phyloP scores from a whole-genome alignment of 2,888 invertebrate genomes.

The Choreutis nemorana region DNA sequence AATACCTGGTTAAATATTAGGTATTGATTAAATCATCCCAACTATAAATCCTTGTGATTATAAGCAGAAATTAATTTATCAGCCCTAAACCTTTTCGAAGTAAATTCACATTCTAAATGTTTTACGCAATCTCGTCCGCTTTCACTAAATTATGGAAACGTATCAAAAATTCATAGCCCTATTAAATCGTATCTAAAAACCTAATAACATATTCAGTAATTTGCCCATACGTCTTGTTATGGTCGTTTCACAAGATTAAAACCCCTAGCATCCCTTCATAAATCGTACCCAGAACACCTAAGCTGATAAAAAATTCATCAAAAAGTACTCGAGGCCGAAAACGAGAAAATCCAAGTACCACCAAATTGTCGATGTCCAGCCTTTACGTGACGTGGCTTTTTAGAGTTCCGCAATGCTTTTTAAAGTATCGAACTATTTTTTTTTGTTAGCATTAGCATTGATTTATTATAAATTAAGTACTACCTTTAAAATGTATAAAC shows the following conservation, averaged over 20 bases:
- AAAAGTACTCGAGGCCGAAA: conserved; percentile 25
- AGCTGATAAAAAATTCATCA: conserved; percentile 54
- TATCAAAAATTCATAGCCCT: conserved; percentile 45
- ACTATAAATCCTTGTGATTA: no score
- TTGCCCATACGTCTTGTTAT: conserved; percentile 62
- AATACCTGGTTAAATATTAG: no score
- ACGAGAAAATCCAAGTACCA: conserved; percentile 41
- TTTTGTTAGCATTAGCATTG: conserved; percentile 1
- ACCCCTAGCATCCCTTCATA: conserved; percentile 58
- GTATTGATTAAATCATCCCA: no score
- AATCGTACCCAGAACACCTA: conserved; percentile 46
- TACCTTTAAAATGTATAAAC: conserved; percentile 1
- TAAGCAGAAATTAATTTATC: no score
- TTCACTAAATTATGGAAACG: no score
- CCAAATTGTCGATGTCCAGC: conserved; percentile 41
- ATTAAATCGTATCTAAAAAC: conserved; percentile 46
- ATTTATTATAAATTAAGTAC: conserved; percentile 1
- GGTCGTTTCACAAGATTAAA: conserved; percentile 60
- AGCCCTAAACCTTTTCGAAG: no score
- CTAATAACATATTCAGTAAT: conserved; percentile 60
- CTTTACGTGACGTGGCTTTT: conserved; percentile 4
- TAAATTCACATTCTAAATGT: no score
- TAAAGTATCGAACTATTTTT: conserved; percentile 1
- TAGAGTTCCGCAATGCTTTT: conserved; percentile 6
- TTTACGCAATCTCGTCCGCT: no score